Conservation (phyloP, 2,113 vertebrate species). For the Ptychochromis oligacanthus region DNA sequence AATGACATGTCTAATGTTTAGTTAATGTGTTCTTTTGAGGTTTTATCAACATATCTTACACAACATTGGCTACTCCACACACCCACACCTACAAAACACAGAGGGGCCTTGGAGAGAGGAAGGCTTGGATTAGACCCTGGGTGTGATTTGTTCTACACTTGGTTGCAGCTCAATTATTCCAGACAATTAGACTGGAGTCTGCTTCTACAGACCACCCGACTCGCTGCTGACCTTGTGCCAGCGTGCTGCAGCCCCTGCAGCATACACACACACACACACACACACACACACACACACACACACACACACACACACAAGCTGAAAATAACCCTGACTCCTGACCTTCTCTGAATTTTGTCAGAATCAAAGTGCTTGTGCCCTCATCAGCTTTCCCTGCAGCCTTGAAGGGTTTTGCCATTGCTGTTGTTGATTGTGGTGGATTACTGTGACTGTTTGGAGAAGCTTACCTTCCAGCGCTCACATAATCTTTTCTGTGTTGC, state of each 20-base stretch:
- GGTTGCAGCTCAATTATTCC: constrained; percentile 78
- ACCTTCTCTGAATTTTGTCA: constrained; percentile 23
- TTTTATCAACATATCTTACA: constrained; percentile 57
- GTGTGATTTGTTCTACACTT: constrained; percentile 73
- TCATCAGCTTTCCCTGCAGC: background rate
- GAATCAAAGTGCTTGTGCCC: constrained; percentile 12
- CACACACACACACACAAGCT: background rate
- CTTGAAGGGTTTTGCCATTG: constrained; percentile 12
- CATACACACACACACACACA: background rate
- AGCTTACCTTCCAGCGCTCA: constrained; percentile 91
- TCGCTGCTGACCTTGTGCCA: constrained; percentile 67
- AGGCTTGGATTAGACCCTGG: constrained; percentile 71
- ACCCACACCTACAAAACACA: constrained; percentile 43
- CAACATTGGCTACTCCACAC: constrained; percentile 30
- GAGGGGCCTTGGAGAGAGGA: constrained; percentile 57
- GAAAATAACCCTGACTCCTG: constrained; percentile 47
- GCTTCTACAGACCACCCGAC: constrained; percentile 71
- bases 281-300: rapidly evolving
- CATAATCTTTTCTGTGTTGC: constrained; percentile 96
- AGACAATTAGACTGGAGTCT: constrained; percentile 76
- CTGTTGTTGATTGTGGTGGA: constrained; percentile 32
- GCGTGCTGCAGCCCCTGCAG: constrained; percentile 36
- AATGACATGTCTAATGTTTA: constrained; percentile 31
- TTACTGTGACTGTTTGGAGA: constrained; percentile 14
- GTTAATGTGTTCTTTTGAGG: constrained; percentile 38